Percentiles rank a stretch among this genome's conserved stretches.
phyloP scores from a whole-genome alignment of 30 jellyfish, hydroid and myxozoan genomes.

The Aurelia aurita region DNA sequence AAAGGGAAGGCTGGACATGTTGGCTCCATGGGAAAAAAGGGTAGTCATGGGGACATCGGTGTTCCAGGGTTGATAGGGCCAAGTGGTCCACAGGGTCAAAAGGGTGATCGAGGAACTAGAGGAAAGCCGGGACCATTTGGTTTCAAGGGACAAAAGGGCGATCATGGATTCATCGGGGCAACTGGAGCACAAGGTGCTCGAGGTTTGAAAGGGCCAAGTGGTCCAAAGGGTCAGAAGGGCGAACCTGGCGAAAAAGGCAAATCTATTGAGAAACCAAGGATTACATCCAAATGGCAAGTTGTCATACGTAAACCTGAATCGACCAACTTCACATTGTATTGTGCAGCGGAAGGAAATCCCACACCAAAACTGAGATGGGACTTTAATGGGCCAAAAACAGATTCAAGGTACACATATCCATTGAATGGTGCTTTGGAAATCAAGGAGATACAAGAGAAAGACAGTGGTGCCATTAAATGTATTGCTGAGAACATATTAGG shows the following conservation, averaged over 20 bases:
- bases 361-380: slow-evolving; percentile 3
- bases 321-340: background rate
- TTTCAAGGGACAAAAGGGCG: background rate
- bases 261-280: slow-evolving; percentile 32
- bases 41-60: too few species aligned
- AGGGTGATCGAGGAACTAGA: slow-evolving; percentile 7
- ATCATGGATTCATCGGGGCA: background rate
- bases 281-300: background rate
- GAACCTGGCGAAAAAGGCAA: background rate
- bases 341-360: background rate
- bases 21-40: too few species aligned
- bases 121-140: background rate
- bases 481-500: slow-evolving; percentile 4
- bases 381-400: background rate
- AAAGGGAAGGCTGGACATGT: too few species aligned
- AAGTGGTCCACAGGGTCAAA: too few species aligned
- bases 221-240: background rate
- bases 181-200: background rate
- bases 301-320: background rate
- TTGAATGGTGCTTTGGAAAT: background rate
- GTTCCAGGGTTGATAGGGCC: too few species aligned
- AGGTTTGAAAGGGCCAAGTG: background rate
- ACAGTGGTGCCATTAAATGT: too few species aligned
- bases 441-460: too few species aligned
- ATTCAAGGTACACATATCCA: background rate